Base-by-base conservation (phyloP, 2,888 invertebrate genomes). In the Spodoptera exigua region DNA sequence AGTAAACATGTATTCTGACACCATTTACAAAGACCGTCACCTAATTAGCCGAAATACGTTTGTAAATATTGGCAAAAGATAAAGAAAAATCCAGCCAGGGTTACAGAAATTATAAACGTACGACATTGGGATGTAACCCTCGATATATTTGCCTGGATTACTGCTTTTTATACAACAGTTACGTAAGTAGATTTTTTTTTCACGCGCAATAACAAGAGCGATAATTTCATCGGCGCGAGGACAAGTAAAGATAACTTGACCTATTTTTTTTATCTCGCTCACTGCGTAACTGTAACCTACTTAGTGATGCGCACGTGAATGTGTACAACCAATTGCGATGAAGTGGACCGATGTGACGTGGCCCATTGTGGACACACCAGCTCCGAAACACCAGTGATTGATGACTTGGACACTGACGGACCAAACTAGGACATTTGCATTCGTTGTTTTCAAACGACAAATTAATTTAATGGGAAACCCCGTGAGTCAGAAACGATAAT, bases 161-260 rank as follows among this genome's bases (percentile, higher is more conserved):
- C n/a, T 68, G 45, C 61, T 61, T 69, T 71, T 75, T 44, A 58
- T 46, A 71, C 62, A 62, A 51, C 54, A 64, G 72, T 91, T 92
- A 87, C 87, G 87, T 90, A 92, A 93, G 78, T 52, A 74, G 68
- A 66, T 79, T 78, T 80, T 78, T n/a, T n/a, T 90, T 90, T 89
- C 76, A 89, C 85, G 87, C 91, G 91, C 89, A 91, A 89, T 91
- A 92, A 82, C 84, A 83, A 81, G 79, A 70, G 68, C 82, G 92
- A 91, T 92, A 92, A 91, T 93, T 92, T 89, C 91, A 90, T 89
- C 85, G 89, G 74, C 83, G 82, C 93, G 94, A 94, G 94, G 94
- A 93, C 94, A 87, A 84, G 82, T 84, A 78, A 91, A 93, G 94
- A 94, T 93, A 92, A 92, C 93, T 94, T 94, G 94, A 93, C 94